Evolutionary conservation across 2,113 vertebrate species (phyloP).

Genomic region (Grammomys dolichurus): DNA sequence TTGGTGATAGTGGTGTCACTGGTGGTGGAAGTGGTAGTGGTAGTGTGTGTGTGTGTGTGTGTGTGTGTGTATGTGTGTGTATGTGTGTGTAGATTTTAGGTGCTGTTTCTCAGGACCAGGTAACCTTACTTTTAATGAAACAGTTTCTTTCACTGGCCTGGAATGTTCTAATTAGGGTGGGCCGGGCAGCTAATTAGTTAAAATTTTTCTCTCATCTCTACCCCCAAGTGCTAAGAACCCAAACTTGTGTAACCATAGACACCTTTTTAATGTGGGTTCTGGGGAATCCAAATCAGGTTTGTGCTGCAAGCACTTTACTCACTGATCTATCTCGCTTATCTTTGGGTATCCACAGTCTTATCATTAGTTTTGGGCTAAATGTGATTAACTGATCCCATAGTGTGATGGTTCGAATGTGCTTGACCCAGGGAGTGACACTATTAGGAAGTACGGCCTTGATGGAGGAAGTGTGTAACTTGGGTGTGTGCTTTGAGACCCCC

Average conservation of each 20-base stretch:
- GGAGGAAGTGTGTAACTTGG: too few species aligned
- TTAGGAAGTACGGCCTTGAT: too few species aligned
- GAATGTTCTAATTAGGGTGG: background rate
- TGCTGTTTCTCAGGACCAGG: too few species aligned
- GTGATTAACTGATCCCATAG: background rate
- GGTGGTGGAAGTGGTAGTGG: background rate
- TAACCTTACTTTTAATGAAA: background rate
- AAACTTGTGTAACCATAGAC: background rate
- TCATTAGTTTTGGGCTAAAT: conserved; percentile 30
- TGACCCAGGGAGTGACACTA: too few species aligned
- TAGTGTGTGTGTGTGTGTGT: background rate
- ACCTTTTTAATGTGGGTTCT: background rate
- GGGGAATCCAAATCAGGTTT: background rate
- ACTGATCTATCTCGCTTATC: background rate
- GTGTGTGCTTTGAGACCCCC: too few species aligned
- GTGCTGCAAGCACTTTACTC: background rate
- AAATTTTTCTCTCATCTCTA: background rate
- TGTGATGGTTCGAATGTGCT: too few species aligned
- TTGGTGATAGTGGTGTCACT: background rate
- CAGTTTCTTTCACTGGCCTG: background rate
- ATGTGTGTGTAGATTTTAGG: too few species aligned
- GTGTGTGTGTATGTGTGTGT: background rate
- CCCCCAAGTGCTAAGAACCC: background rate
- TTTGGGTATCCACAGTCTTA: background rate
- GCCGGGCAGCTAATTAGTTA: background rate